Evolutionary conservation across 2,113 vertebrate genomes (phyloP).

Genomic region (Cygnus atratus): DNA sequence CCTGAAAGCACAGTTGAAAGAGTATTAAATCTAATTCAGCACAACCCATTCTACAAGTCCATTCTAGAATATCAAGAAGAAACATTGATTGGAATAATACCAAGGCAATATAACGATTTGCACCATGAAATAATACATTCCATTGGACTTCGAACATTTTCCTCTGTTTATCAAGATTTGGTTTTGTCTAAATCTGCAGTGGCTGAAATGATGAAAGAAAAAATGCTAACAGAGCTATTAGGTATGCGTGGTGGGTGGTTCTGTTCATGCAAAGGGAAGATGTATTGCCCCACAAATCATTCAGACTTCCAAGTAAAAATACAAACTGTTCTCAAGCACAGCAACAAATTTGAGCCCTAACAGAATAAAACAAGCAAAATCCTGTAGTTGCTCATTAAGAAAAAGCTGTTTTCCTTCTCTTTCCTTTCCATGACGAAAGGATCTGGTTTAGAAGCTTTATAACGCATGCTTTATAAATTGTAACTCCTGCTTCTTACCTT

Average conservation of each 20-base stretch:
- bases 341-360: not conserved
- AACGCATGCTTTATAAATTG: not conserved
- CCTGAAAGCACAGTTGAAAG: conserved; percentile 65
- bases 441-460: not conserved
- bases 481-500: conserved; percentile 70
- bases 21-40: not conserved
- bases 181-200: not conserved
- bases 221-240: not conserved
- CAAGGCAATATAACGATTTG: not conserved
- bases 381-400: not conserved
- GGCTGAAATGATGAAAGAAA: not conserved
- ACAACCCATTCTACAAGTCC: not conserved
- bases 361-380: not conserved
- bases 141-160: not conserved
- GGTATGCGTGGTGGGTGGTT: not conserved
- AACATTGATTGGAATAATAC: not conserved
- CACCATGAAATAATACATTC: not conserved
- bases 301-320: not conserved
- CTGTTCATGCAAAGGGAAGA: not conserved
- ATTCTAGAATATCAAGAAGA: not conserved
- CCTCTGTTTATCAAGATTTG: not conserved
- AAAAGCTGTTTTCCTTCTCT: not conserved
- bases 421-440: not conserved
- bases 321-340: not conserved
- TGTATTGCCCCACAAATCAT: not conserved